Evolutionary conservation across 2,888 invertebrate species (phyloP).

Genomic region (Patella pellucida): DNA sequence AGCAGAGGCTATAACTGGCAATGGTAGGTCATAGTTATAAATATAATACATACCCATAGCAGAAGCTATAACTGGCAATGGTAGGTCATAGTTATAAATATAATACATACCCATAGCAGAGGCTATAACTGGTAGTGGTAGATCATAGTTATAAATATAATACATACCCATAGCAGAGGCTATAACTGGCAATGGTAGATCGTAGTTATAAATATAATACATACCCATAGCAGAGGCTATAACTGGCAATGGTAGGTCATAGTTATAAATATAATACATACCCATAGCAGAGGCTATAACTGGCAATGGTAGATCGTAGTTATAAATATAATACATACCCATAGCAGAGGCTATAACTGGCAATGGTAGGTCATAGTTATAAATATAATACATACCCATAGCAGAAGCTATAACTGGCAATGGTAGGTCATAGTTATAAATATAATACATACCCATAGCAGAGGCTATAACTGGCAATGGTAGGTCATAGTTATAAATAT

Average conservation of each 20-base stretch:
- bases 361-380: too few species aligned
- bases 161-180: too few species aligned
- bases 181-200: too few species aligned
- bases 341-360: too few species aligned
- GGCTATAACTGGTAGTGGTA: slow-evolving; percentile 95
- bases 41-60: slow-evolving; percentile 89
- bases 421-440: slow-evolving; percentile 76
- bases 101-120: slow-evolving; percentile 90
- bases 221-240: slow-evolving; percentile 97
- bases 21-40: too few species aligned
- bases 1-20: too few species aligned
- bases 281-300: slow-evolving; percentile 98
- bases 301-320: slow-evolving; percentile 92
- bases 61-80: slow-evolving; percentile 95
- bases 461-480: slow-evolving; percentile 97
- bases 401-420: slow-evolving; percentile 97
- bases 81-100: slow-evolving; percentile 74
- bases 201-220: too few species aligned
- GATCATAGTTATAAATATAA: slow-evolving; percentile 86
- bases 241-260: slow-evolving; percentile 87
- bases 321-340: slow-evolving; percentile 76
- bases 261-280: slow-evolving; percentile 70
- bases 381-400: slow-evolving; percentile 85
- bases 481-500: slow-evolving; percentile 86
- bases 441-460: slow-evolving; percentile 85